A percentile compares a stretch with the other conserved stretches of the same genome.
Conservation (phyloP, 1,140 invertebrate species). For the Yoshiicerus persimilis region DNA sequence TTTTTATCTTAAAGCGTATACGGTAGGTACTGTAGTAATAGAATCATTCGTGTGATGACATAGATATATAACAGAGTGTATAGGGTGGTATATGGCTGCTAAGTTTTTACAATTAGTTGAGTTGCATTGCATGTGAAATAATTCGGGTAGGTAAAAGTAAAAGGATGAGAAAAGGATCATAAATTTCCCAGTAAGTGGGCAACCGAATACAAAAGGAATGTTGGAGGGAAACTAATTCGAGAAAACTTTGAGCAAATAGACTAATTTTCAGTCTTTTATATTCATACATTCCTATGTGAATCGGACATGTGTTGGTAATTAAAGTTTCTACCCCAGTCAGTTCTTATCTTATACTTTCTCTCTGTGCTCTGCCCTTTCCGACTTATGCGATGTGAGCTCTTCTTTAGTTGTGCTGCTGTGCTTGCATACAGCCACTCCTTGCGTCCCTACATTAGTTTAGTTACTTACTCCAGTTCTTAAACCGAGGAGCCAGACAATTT, state of each 20-base stretch:
- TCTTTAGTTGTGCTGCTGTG: not conserved
- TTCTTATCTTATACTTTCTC: not conserved
- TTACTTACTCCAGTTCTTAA: not conserved
- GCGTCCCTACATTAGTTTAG: not conserved
- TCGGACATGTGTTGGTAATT: conserved; percentile 47
- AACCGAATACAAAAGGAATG: conserved; percentile 12
- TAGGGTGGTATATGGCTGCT: not conserved
- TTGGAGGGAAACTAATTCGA: conserved; percentile 26
- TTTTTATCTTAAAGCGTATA: too few species aligned
- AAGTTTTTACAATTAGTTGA: not conserved
- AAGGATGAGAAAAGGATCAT: conserved; percentile 12
- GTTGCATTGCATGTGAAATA: conserved; percentile 19
- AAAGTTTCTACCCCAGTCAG: conserved; percentile 38
- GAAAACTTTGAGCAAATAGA: conserved; percentile 41
- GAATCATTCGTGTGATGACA: not conserved
- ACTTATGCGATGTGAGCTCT: not conserved
- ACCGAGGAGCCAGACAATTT: not conserved
- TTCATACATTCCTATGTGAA: conserved; percentile 45
- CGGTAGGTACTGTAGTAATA: too few species aligned
- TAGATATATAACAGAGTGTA: not conserved
- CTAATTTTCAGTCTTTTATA: conserved; percentile 46
- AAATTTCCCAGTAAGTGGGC: conserved; percentile 19
- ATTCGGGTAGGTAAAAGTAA: conserved; percentile 8
- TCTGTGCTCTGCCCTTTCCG: not conserved
- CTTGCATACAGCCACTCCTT: not conserved